Conservation (phyloP, 2,113 vertebrate genomes). For the Jaculus jaculus region DNA sequence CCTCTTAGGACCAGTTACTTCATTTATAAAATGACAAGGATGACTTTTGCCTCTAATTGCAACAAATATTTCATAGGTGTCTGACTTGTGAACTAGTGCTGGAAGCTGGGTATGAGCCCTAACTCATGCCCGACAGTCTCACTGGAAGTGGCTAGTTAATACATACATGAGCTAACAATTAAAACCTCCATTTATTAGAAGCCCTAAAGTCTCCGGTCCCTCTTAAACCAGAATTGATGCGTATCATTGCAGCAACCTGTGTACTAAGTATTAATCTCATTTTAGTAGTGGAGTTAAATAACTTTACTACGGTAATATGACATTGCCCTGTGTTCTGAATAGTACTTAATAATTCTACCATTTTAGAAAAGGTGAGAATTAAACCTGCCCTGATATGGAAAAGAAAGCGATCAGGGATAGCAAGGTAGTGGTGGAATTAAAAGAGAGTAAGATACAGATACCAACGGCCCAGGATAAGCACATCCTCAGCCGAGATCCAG, state of each 20-base stretch:
- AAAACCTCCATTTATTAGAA: background rate
- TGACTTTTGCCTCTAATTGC: background rate
- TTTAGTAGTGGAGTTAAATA: background rate
- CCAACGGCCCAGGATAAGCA: background rate
- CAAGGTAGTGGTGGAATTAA: background rate
- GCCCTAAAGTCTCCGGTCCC: background rate
- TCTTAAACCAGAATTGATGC: background rate
- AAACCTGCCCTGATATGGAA: background rate
- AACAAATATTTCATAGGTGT: background rate
- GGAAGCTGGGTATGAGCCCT: background rate
- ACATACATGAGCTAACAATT: background rate
- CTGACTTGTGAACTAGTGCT: background rate
- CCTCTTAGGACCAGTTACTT: background rate
- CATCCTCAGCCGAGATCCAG: background rate
- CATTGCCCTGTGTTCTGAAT: background rate
- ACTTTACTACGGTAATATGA: background rate
- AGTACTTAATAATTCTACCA: background rate
- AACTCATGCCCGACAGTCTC: background rate
- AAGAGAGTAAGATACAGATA: background rate
- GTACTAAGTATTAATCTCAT: no score
- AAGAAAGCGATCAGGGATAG: background rate
- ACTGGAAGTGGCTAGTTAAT: background rate
- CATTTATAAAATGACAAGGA: background rate
- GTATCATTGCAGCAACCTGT: background rate
- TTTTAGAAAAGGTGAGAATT: conserved; percentile 4